Conservation (phyloP, 2,113 vertebrate species). For the Mus pahari region DNA sequence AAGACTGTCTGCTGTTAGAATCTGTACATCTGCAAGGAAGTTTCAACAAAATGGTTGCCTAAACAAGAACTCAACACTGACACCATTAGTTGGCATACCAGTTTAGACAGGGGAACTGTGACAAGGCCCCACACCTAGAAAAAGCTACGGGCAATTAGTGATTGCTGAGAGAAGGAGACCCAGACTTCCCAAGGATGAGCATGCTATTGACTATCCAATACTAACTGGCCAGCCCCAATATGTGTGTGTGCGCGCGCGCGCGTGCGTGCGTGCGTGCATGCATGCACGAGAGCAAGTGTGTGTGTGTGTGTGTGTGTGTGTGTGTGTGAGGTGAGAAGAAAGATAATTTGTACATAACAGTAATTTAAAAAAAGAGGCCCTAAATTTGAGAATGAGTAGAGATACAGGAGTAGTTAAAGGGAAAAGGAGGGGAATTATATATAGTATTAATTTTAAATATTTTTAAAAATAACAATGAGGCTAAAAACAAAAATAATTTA, state of each 20-base stretch:
- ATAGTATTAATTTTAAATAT: background rate
- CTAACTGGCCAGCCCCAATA: background rate
- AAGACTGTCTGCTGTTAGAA: background rate
- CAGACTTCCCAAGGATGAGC: background rate
- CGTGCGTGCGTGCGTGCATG: too few species aligned
- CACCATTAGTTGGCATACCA: background rate
- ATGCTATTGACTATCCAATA: background rate
- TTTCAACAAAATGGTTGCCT: background rate
- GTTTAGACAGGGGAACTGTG: background rate
- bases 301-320: too few species aligned
- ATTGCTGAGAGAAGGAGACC: background rate
- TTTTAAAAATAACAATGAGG: background rate
- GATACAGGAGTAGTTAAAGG: background rate
- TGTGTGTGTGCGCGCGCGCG: too few species aligned
- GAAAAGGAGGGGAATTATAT: background rate
- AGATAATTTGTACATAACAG: background rate
- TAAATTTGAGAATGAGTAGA: background rate
- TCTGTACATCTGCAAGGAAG: background rate
- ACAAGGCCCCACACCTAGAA: too few species aligned
- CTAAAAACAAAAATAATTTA: background rate
- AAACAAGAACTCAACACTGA: background rate
- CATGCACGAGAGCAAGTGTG: too few species aligned
- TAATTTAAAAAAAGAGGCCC: background rate
- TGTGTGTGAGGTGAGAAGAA: background rate
- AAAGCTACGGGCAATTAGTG: background rate